A percentile compares a stretch with the other conserved stretches of the same genome.
Evolutionary conservation across 2,113 vertebrate species (phyloP).

Genomic region (Corapipo altera): DNA sequence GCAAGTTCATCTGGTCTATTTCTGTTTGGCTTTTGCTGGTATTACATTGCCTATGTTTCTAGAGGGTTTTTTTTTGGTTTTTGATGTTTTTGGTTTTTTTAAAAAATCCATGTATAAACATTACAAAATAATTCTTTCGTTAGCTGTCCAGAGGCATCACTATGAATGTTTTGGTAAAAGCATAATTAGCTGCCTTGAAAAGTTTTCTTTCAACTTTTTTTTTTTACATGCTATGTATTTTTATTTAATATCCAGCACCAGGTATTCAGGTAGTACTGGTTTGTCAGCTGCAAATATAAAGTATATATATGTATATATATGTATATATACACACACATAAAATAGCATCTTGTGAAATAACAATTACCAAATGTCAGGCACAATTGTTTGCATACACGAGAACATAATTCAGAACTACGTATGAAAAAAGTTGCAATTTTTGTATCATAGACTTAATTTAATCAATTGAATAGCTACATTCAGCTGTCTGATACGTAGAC

Average conservation of each 20-base stretch:
- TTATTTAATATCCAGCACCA: conserved; percentile 71
- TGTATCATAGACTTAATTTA: conserved; percentile 21
- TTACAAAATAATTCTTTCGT: conserved; percentile 70
- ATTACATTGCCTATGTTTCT: conserved; percentile 53
- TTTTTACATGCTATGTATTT: conserved; percentile 60
- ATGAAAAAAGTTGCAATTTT: conserved; percentile 42
- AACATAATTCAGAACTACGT: conserved; percentile 59
- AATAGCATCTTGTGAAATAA: conserved; percentile 72
- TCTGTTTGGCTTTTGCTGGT: conserved; percentile 72
- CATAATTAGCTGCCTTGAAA: conserved; percentile 81
- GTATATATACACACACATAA: conserved; percentile 57
- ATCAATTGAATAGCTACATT: conserved; percentile 73
- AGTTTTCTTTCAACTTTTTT: conserved; percentile 58
- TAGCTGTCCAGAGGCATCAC: conserved; percentile 68
- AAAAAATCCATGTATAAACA: conserved; percentile 72
- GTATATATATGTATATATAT: conserved; percentile 63
- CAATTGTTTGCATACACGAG: conserved; percentile 60
- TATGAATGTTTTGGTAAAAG: conserved; percentile 78
- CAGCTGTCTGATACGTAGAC: conserved; percentile 73
- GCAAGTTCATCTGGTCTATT: conserved; percentile 41
- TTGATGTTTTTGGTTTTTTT: not conserved
- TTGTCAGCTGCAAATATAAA: conserved; percentile 77
- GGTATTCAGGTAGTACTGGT: conserved; percentile 72
- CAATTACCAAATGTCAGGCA: conserved; percentile 69
- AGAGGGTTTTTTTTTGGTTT: conserved; percentile 25